Conservation (phyloP, 23 tunicate species). For the Halocynthia roretzi region DNA sequence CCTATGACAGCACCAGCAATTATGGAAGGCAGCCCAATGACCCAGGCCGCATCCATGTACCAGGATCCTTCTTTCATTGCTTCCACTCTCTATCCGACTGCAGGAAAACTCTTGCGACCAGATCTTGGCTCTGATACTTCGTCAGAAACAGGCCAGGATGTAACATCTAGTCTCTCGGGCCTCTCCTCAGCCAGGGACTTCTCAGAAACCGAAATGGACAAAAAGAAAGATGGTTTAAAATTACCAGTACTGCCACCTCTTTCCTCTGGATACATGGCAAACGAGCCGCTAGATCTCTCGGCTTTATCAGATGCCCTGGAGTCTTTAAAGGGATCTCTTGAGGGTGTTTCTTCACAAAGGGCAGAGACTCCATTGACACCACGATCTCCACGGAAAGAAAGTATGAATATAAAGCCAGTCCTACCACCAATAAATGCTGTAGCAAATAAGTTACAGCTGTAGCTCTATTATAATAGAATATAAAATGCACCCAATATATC, state of each 20-base stretch:
- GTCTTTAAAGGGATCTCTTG: conserved; percentile 49
- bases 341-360: conserved; percentile 32
- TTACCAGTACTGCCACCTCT: conserved; percentile 10
- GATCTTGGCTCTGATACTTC: conserved; percentile 28
- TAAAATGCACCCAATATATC: too few species aligned
- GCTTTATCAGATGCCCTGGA: conserved; percentile 67
- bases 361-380: conserved; percentile 63
- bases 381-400: conserved; percentile 14
- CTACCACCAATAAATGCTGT: conserved; percentile 73
- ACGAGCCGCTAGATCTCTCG: conserved; percentile 58
- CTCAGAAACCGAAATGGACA: conserved; percentile 59
- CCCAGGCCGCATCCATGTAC: conserved; percentile 84
- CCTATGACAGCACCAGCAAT: conserved; percentile 96
- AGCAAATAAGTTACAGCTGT: neutral
- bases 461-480: too few species aligned
- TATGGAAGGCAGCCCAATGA: conserved; percentile 87
- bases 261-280: conserved; percentile 12
- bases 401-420: conserved; percentile 53
- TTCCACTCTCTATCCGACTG: conserved; percentile 16
- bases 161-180: conserved; percentile 57
- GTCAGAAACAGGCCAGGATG: conserved; percentile 51
- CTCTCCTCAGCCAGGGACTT: conserved; percentile 71
- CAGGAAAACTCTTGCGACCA: conserved; percentile 3
- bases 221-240: conserved; percentile 9
- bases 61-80: conserved; percentile 87